These are phyloP conservation scores for Graptemys geographica DNA, from an alignment of 2,797 vertebrate species.

Conservation along the genomic window DNA sequence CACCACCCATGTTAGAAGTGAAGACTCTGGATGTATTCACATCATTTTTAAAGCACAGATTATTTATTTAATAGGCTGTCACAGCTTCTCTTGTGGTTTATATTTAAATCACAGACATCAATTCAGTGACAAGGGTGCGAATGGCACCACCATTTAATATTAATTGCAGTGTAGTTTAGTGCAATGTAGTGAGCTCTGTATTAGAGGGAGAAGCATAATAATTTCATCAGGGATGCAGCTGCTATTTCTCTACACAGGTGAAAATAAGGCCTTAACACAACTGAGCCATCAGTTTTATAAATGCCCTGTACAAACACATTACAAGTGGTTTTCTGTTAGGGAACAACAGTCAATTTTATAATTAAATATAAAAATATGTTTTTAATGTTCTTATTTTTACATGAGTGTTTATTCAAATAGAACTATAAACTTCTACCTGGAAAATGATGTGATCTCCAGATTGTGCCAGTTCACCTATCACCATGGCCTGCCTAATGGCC, in stretches of 20 bases:
- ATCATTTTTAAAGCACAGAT: conserved; percentile 9
- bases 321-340: conserved; percentile 58
- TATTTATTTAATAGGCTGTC: conserved; percentile 6
- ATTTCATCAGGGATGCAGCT: background rate
- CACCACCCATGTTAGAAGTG: background rate
- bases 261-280: conserved; percentile 39
- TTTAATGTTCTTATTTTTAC: conserved; percentile 66
- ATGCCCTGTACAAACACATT: conserved; percentile 49
- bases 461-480: conserved; percentile 53
- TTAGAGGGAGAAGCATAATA: conserved; percentile 43
- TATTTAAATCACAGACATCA: conserved; percentile 53
- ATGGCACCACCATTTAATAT: conserved; percentile 36
- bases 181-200: conserved; percentile 10
- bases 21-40: background rate
- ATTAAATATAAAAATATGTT: conserved; percentile 73
- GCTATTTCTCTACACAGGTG: background rate
- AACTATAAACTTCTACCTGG: background rate
- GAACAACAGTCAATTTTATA: conserved; percentile 48
- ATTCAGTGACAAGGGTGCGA: conserved; percentile 51
- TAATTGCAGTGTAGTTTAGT: conserved; percentile 47
- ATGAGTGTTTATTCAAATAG: conserved; percentile 28
- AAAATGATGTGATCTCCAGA: conserved; percentile 48
- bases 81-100: conserved; percentile 38
- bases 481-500: conserved; percentile 60
- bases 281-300: conserved; percentile 43